These are phyloP conservation scores for Sitophilus oryzae DNA, from an alignment of 1,140 invertebrate genomes.

Conservation along the genomic window DNA sequence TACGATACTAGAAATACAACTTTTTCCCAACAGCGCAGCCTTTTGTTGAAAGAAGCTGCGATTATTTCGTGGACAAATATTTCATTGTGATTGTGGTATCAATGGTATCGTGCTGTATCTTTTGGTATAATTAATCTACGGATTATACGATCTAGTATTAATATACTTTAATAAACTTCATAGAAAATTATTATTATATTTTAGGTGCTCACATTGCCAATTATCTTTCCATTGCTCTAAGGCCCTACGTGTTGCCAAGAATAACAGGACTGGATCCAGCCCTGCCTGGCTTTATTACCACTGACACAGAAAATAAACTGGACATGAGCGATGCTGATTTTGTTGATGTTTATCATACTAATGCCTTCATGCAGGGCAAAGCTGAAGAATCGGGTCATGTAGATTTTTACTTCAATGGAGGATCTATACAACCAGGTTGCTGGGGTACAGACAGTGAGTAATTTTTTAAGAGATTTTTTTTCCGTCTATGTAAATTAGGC, in stretches of 20 bases:
- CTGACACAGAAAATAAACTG: slow-evolving; percentile 52
- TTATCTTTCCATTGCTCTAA: slow-evolving; percentile 50
- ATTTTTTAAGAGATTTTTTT: slow-evolving; percentile 52
- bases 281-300: slow-evolving; percentile 57
- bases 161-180: too few species aligned
- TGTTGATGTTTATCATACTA: slow-evolving; percentile 85
- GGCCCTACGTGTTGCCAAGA: slow-evolving; percentile 49
- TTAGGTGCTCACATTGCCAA: slow-evolving; percentile 45
- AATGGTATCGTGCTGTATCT: too few species aligned
- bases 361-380: slow-evolving; percentile 76
- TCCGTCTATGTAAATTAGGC: slow-evolving; percentile 2
- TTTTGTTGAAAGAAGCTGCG: too few species aligned
- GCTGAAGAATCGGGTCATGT: slow-evolving; percentile 71
- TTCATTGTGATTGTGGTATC: too few species aligned
- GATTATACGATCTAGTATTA: too few species aligned
- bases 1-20: too few species aligned
- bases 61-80: too few species aligned
- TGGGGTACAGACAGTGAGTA: slow-evolving; percentile 62
- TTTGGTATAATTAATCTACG: too few species aligned
- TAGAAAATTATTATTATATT: slow-evolving; percentile 11
- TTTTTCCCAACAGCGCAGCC: too few species aligned
- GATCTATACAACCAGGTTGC: slow-evolving; percentile 79
- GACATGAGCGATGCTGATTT: slow-evolving; percentile 66
- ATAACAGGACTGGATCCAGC: slow-evolving; percentile 66
- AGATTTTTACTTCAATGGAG: slow-evolving; percentile 88